phyloP scores from a whole-genome alignment of 37 sponge, comb jelly and placozoan species.

The Cliona cf. orientalis region DNA sequence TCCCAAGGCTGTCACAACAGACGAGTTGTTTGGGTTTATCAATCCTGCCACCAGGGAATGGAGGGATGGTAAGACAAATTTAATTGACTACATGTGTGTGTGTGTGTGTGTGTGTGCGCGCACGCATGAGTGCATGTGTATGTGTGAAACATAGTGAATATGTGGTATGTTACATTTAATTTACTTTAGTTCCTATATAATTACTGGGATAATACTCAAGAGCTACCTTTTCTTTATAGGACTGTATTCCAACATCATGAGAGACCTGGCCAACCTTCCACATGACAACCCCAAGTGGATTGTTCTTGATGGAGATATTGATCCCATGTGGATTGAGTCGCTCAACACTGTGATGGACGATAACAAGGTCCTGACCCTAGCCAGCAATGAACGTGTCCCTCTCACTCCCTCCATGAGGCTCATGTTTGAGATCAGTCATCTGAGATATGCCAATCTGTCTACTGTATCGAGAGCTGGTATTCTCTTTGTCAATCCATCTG shows the following conservation, averaged over 20 bases:
- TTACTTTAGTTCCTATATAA: not conserved
- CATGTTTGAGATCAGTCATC: constrained; percentile 98
- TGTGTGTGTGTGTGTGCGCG: too few relatives aligned
- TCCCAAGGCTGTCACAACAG: constrained; percentile 96
- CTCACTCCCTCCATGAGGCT: constrained; percentile 97
- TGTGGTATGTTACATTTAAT: not conserved
- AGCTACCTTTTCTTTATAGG: constrained; percentile 32
- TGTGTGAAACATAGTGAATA: too few relatives aligned
- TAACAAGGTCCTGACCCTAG: constrained; percentile 98
- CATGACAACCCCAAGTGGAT: constrained; percentile 97
- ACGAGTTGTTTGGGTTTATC: constrained; percentile 97
- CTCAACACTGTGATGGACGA: constrained; percentile 99
- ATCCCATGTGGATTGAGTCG: constrained; percentile 99
- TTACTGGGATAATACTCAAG: too few relatives aligned
- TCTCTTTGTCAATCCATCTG: constrained; percentile 94
- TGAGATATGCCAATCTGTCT: constrained; percentile 91
- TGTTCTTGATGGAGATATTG: constrained; percentile 99
- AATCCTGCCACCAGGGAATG: constrained; percentile 98
- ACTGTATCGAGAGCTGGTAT: constrained; percentile 99
- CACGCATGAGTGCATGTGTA: too few relatives aligned
- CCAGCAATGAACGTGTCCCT: constrained; percentile 98
- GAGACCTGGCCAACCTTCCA: constrained; percentile 88
- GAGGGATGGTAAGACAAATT: constrained; percentile 89
- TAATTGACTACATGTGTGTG: too few relatives aligned
- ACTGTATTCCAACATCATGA: constrained; percentile 93